Evolutionary conservation across 2,888 invertebrate genomes (phyloP).

Genomic region (Mellilla xanthometata): DNA sequence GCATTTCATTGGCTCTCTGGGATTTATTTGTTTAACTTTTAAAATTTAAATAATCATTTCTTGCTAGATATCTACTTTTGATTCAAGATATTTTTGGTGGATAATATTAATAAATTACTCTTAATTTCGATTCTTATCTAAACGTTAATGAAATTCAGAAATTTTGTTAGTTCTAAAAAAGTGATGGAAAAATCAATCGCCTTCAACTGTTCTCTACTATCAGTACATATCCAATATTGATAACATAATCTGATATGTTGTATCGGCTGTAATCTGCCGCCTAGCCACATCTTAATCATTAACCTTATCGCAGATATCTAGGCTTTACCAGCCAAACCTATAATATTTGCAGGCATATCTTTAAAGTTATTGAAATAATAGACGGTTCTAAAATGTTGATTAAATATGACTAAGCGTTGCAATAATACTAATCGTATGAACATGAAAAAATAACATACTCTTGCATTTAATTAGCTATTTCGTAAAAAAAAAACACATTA

Average conservation of each 20-base stretch:
- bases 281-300: constrained; percentile 44
- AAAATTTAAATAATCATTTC: too few species aligned
- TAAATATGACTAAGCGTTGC: constrained; percentile 9
- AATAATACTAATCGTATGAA: not conserved
- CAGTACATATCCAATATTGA: constrained; percentile 45
- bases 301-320: constrained; percentile 17
- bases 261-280: constrained; percentile 49
- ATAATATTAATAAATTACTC: too few species aligned
- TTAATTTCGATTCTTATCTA: too few species aligned
- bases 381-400: constrained; percentile 6
- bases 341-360: constrained; percentile 7
- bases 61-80: too few species aligned
- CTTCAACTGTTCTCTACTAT: constrained; percentile 36
- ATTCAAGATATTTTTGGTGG: too few species aligned
- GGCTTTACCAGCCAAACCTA: constrained; percentile 13
- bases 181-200: constrained; percentile 26
- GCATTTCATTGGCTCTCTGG: constrained; percentile 1
- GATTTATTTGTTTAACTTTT: too few species aligned
- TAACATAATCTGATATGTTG: constrained; percentile 49
- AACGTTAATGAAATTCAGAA: not conserved
- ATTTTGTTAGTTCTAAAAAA: constrained; percentile 5
- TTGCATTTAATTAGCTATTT: too few species aligned
- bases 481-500: too few species aligned
- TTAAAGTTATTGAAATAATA: constrained; percentile 1
- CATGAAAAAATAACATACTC: too few species aligned